Conservation (phyloP, 2,888 invertebrate genomes). For the Pristionchus exspectatus region DNA sequence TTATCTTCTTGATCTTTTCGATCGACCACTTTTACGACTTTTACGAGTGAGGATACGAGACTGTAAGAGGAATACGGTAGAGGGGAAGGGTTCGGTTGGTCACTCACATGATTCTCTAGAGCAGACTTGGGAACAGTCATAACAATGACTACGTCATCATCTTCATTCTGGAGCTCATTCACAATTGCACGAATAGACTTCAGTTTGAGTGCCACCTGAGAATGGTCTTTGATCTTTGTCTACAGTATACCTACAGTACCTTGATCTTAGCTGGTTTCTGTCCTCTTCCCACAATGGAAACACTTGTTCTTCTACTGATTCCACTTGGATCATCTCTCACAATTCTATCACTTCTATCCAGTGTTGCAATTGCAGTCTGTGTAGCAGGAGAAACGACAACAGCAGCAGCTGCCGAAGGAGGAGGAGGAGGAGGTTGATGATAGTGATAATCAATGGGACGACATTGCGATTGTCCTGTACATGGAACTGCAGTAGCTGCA, state of each 20-base stretch:
- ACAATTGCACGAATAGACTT: constrained; percentile 2
- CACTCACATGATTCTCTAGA: not conserved
- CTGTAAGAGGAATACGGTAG: constrained; percentile 10
- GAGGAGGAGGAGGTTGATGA: not conserved
- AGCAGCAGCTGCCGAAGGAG: not conserved
- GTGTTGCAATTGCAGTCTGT: not conserved
- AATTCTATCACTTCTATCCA: not conserved
- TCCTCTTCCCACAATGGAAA: not conserved
- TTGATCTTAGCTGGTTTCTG: constrained; percentile 12
- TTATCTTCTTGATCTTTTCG: not conserved
- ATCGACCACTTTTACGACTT: not conserved
- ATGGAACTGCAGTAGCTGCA: not conserved
- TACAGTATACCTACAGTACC: not conserved
- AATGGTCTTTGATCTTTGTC: constrained; percentile 17
- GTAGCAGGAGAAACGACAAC: too few relatives aligned
- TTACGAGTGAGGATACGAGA: not conserved
- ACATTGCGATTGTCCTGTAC: not conserved
- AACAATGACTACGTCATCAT: not conserved
- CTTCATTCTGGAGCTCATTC: not conserved
- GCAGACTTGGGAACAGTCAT: not conserved
- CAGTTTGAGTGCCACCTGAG: not conserved
- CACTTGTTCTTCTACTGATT: not conserved
- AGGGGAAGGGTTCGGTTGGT: not conserved
- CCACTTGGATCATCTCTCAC: not conserved
- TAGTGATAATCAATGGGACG: not conserved